Percentiles rank a stretch among this genome's conserved stretches.
Conservation (phyloP, 2,888 invertebrate species). For the Acanthopleura granulata region DNA sequence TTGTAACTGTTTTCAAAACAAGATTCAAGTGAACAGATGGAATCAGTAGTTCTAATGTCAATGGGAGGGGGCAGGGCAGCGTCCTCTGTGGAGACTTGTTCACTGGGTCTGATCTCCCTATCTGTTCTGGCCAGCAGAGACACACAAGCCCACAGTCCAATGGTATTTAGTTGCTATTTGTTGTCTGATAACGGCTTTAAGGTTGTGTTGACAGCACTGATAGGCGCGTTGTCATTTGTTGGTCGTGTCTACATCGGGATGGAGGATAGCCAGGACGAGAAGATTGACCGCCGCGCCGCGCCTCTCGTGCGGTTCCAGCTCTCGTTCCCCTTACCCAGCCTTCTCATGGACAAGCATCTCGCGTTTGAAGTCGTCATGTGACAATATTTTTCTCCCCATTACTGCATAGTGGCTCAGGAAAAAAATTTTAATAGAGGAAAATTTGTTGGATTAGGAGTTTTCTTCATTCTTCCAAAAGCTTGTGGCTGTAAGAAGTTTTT, state of each 20-base stretch:
- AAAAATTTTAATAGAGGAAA: slow-evolving; percentile 18
- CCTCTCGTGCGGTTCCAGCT: too few species aligned
- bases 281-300: too few species aligned
- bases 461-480: slow-evolving; percentile 13
- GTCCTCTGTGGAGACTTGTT: too few species aligned
- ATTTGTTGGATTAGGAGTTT: slow-evolving; percentile 19
- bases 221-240: slow-evolving; percentile 8
- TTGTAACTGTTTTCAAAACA: too few species aligned
- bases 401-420: background rate
- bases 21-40: too few species aligned
- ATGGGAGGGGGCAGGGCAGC: too few species aligned
- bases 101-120: too few species aligned
- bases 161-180: background rate
- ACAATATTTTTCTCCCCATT: slow-evolving; percentile 3
- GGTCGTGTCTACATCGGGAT: background rate
- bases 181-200: background rate
- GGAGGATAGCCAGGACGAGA: background rate
- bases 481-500: background rate
- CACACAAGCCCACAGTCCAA: too few species aligned
- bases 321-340: too few species aligned
- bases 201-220: background rate
- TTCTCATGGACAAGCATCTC: too few species aligned
- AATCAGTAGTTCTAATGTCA: too few species aligned
- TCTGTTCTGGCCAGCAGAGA: too few species aligned
- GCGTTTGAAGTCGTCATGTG: slow-evolving; percentile 6